These are phyloP conservation scores for Zosterops hypoxanthus DNA, from an alignment of 2,113 vertebrate genomes.

Conservation along the genomic window DNA sequence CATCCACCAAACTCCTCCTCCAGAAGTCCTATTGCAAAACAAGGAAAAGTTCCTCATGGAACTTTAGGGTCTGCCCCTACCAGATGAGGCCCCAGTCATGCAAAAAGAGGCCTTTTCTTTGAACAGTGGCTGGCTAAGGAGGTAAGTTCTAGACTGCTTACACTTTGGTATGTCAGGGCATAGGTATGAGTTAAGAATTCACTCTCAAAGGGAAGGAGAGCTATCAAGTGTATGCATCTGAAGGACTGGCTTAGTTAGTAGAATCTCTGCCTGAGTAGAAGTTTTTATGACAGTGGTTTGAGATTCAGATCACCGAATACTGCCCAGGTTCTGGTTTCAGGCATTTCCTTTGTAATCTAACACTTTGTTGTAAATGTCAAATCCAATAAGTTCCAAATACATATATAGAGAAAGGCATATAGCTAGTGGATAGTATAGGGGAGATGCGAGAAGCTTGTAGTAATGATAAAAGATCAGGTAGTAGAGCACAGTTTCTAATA, in stretches of 20 bases:
- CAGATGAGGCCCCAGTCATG: neutral
- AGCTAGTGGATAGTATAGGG: neutral
- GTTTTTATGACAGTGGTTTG: neutral
- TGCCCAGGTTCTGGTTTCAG: neutral
- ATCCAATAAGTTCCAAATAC: neutral
- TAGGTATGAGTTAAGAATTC: neutral
- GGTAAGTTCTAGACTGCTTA: neutral
- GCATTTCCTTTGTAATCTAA: neutral
- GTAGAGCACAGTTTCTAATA: neutral
- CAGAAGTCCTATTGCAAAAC: neutral
- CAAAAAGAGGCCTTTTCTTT: neutral
- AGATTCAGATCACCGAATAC: neutral
- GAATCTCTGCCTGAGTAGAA: neutral
- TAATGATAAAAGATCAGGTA: neutral
- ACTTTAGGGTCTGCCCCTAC: neutral
- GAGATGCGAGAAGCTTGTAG: neutral
- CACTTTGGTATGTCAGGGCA: neutral
- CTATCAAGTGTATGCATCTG: neutral
- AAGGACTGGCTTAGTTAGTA: neutral
- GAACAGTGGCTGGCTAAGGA: neutral
- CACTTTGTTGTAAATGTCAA: neutral
- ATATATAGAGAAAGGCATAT: accelerated
- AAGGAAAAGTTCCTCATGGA: neutral
- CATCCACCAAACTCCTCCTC: neutral
- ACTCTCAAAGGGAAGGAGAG: neutral